Evolutionary conservation across 2,113 vertebrate genomes (phyloP), one percentile per base, ranked within the genome.

Genomic region (Quiscalus mexicanus): DNA sequence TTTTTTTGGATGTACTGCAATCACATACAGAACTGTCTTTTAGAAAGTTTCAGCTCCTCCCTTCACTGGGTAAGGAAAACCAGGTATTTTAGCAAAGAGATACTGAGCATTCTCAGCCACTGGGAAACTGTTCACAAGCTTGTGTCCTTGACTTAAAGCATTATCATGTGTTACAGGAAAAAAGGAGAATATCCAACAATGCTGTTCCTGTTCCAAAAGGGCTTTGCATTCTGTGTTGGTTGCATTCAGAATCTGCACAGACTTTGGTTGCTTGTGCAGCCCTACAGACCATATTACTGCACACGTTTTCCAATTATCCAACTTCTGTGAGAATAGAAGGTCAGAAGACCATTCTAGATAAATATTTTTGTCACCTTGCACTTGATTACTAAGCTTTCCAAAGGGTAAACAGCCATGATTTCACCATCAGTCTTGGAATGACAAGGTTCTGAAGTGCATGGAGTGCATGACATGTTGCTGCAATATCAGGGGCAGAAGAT

Each of bases 291-390:
- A 12, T 71, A 67, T 85, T 76, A 44, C 37, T 35, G 59, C 52
- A 81, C 42, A 12, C 58, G 27, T 81, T 93, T 93, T 90, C 78
- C 79, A 77, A 58, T 90, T 84, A 88, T 39, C 63, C 75, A 52
- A 11, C 44, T 76, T 94, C 76, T 59, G 44, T 62, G 53, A 86
- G 84, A 96, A 89, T 84, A 97, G 55, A 92, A 92, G 95, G 82
- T 91, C 95, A 96, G 42, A 47, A 74, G 78, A 88, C 41, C 50
- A 33, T 63, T 69, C 60, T 56, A 92, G 79, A 86, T 69, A 95
- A 93, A 91, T 90, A 93, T 80, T 94, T 95, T 97, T 95, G 75
- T 84, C 82, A 88, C 64, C 59, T 69, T 35, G 7, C 16, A 18
- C 31, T 53, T 86, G 63, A 74, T 86, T 92, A 77, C 71, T 88